A percentile compares a stretch with the other conserved stretches of the same genome.
phyloP scores from a whole-genome alignment of 1,140 invertebrate species.

The Tetramorium simillimum region DNA sequence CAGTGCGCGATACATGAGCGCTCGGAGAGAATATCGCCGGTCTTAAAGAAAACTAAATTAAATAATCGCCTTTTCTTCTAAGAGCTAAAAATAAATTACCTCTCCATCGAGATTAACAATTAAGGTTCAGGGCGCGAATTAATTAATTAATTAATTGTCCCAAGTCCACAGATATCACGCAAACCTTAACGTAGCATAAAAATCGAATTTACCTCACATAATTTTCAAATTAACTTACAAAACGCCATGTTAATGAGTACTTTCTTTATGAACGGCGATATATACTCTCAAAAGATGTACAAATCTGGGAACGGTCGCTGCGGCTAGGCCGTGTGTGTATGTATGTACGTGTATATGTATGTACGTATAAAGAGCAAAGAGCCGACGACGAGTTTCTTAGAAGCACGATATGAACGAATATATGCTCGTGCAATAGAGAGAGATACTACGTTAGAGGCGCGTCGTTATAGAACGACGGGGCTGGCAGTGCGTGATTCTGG shows the following conservation, averaged over 20 bases:
- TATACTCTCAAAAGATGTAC: neutral
- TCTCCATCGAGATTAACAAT: neutral
- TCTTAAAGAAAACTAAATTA: slow-evolving; percentile 4
- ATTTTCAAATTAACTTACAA: neutral
- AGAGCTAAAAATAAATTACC: slow-evolving; percentile 17
- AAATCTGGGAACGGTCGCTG: slow-evolving; percentile 25
- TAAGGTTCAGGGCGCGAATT: neutral
- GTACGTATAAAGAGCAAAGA: slow-evolving; percentile 5
- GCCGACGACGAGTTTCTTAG: slow-evolving; percentile 24
- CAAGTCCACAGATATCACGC: neutral
- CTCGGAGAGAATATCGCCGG: slow-evolving; percentile 18
- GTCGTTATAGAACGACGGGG: slow-evolving; percentile 32
- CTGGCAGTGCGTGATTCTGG: slow-evolving; percentile 75
- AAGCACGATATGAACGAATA: slow-evolving; percentile 26
- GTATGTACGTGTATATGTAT: neutral
- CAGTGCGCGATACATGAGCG: slow-evolving; percentile 54
- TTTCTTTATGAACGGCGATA: slow-evolving; percentile 13
- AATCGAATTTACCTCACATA: neutral
- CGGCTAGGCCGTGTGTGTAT: slow-evolving; percentile 15
- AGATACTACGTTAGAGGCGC: slow-evolving; percentile 29
- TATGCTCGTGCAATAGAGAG: slow-evolving; percentile 35
- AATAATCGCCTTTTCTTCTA: neutral
- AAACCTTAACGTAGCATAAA: neutral
- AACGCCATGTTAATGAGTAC: neutral
- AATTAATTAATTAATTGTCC: neutral